Base-by-base conservation (phyloP, 2,888 invertebrate species). In the Venusia cambrica region DNA sequence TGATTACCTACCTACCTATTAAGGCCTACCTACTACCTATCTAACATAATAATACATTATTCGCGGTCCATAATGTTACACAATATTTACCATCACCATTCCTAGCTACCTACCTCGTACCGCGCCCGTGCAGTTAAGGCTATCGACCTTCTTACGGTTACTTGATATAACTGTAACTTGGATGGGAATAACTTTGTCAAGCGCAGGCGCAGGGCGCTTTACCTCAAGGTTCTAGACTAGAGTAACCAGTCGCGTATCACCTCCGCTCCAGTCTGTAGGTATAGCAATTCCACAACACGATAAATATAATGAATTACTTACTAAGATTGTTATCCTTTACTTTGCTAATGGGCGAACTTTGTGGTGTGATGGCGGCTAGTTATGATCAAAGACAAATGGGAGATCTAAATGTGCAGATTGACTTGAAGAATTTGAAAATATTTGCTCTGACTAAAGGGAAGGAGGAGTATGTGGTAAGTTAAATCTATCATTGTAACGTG, bases 301-400 rank as follows among this genome's bases (percentile, higher is more conserved):
- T 5, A 21, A 18, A 34, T 22, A 33, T 20, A 38, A 58, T 56
- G 42, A 70, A 69, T 67, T 61, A 41, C 39, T 48, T 43, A 12
- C 45, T 57, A 31, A 38, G 55, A 47, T 32, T 57, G 28, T 37
- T 70, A 11, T 16, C 57, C 44, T 42, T 63, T 42, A 25, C 19
- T 67, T 38, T 45, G 66, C 30, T 55, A 53, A 13, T 42, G 26
- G 26, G 34, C 22, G 45, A 42, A 30, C n/a, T n/a, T n/a, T n/a
- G n/a, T n/a, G 54, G 45, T 18, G 69, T 57, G 9, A 57, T 63
- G 40, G 59, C 71, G 1, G 62, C 66, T 4, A 59, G 57, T 25
- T 69, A 71, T 72, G 94, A 95, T 71, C 94, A 95, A 72, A 89
- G 92, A 21, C 95, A 95, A 78, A 90, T 89, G 2, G 95, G 95